These are phyloP conservation scores for Temnothorax ravouxi DNA, from an alignment of 2,888 invertebrate species.

Conservation along the genomic window DNA sequence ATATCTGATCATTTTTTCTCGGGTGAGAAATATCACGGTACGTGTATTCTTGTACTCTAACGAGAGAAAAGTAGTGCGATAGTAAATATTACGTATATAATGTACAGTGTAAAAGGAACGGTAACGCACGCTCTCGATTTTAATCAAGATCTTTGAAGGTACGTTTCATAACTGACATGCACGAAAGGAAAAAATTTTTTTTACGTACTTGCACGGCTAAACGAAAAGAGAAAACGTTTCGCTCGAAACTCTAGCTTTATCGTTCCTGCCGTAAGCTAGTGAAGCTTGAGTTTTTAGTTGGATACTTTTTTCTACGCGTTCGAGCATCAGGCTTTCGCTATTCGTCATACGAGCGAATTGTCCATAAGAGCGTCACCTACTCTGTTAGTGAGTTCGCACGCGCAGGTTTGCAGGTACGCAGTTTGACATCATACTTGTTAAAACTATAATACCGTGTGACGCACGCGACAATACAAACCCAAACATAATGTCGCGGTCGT, in stretches of 20 bases:
- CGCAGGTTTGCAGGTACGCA: neutral
- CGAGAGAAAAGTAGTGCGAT: neutral
- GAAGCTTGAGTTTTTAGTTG: neutral
- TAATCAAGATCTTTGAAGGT: neutral
- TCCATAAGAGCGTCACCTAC: neutral
- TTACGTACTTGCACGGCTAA: neutral
- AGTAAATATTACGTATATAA: neutral
- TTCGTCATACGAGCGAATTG: neutral
- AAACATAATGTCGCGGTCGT: neutral
- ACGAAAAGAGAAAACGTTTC: neutral
- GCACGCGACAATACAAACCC: neutral
- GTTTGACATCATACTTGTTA: constrained; percentile 2
- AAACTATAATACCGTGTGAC: neutral
- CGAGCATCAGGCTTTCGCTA: neutral
- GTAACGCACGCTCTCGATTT: neutral
- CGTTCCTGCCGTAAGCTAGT: neutral
- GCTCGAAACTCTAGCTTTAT: neutral
- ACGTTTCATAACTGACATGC: neutral
- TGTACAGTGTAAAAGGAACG: neutral
- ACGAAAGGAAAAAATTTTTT: neutral
- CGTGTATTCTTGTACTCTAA: constrained; percentile 2
- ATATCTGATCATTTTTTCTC: too few relatives aligned
- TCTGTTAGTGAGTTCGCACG: neutral
- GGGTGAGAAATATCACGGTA: neutral
- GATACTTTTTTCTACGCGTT: neutral